phyloP scores from a whole-genome alignment of 35 echinoderm and acorn worm genomes.

The Apostichopus californicus region DNA sequence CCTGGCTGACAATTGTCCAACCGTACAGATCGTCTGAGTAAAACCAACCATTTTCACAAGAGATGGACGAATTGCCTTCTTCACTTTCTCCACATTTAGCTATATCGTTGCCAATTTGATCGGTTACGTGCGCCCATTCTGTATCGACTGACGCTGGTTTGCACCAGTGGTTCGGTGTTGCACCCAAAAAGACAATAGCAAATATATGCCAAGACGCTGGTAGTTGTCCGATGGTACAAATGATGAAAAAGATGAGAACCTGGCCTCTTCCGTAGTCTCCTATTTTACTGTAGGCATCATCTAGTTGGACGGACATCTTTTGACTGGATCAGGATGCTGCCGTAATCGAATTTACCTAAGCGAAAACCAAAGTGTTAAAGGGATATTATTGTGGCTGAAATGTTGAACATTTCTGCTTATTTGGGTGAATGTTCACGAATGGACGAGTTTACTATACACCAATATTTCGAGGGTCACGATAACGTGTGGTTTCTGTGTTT shows the following conservation, averaged over 20 bases:
- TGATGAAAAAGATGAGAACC: neutral
- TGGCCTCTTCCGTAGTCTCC: conserved; percentile 20
- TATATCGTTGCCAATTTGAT: neutral
- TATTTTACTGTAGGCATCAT: neutral
- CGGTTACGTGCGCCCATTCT: neutral
- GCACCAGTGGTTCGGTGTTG: neutral
- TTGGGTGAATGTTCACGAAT: too few relatives aligned
- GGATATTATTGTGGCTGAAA: too few relatives aligned
- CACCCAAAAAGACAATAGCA: conserved; percentile 11
- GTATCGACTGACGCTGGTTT: neutral
- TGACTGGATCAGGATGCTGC: too few relatives aligned
- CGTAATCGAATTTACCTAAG: too few relatives aligned
- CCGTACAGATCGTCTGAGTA: conserved; percentile 15
- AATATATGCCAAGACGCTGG: neutral
- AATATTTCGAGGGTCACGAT: too few relatives aligned
- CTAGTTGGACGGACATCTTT: neutral
- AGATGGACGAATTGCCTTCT: neutral
- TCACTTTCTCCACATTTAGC: neutral
- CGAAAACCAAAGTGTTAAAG: too few relatives aligned
- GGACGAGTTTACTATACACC: too few relatives aligned
- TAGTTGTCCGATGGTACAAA: neutral
- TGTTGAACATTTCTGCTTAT: too few relatives aligned
- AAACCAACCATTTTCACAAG: conserved; percentile 16
- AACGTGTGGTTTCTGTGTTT: too few relatives aligned
- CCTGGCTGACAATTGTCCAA: conserved; percentile 13